Evolutionary conservation across 2,888 invertebrate species (phyloP), one percentile per base, ranked within the genome.

Genomic region (Cistogaster globosa): DNA sequence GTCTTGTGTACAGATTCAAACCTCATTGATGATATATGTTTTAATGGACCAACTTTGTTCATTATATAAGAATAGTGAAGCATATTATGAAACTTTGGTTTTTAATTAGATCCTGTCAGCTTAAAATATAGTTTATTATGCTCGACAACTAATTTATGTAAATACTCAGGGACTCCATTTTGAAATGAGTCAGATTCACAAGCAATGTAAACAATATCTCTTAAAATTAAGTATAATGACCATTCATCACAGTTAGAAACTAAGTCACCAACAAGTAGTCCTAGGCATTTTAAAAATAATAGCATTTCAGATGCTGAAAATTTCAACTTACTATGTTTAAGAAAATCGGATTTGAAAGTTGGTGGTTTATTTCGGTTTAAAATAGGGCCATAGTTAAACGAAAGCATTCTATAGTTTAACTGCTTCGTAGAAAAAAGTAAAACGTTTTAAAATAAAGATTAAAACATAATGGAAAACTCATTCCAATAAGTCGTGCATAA

Each of bases 401-500:
- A 65, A 1, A 76, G 51, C 32, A 82, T 71, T 76, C 71, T 71
- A 53, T 77, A 77, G 18, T 83, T 83, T 22, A 83, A 57, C 45
- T 72, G 67, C 36, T 78, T 72, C 20, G 58, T 20, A 1, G 72
- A 53, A 77, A 83, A 83, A 57, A 62, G 60, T 78, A 45, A 83
- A 78, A 45, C 67, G 60, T 7, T 72, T 68, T 20, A 83, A 38
- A 55, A 83, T 57, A 53, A 78, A 68, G 45, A 83, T 74, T 26
- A 76, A 18, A 1, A 45, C 74, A 48, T 81, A 81, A 26, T 78
- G 78, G 18, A 69, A 78, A 14, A 78, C 69, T n/a, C 78, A 69
- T 32, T 78, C 71, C n/a, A 80, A 18, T 16, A 65, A 18, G n/a
- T 80, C 80, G n/a, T 80, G 72, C 74, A 80, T 80, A n/a, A 72